These are phyloP conservation scores for Garra rufa DNA, from an alignment of 2,113 vertebrate species.

Conservation along the genomic window DNA sequence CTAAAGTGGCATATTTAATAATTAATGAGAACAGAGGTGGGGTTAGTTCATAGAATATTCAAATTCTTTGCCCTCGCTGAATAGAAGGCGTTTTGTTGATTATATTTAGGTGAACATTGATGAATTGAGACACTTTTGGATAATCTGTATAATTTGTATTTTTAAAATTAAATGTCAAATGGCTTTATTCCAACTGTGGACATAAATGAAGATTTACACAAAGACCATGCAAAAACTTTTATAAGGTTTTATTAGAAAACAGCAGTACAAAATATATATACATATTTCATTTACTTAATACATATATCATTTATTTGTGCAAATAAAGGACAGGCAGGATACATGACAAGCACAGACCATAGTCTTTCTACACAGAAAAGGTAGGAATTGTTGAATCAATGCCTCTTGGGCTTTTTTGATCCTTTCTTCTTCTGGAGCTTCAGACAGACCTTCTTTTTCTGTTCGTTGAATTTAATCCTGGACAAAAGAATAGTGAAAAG, in stretches of 20 bases:
- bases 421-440: background rate
- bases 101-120: background rate
- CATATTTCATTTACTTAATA: background rate
- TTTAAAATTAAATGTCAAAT: background rate
- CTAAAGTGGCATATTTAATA: slow-evolving; percentile 59
- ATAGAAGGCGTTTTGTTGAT: background rate
- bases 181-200: background rate
- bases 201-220: background rate
- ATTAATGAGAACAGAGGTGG: slow-evolving; percentile 65
- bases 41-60: slow-evolving; percentile 66
- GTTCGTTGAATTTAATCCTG: slow-evolving; percentile 35
- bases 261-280: background rate
- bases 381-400: background rate
- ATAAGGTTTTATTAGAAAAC: background rate
- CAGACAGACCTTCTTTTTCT: slow-evolving; percentile 33
- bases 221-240: background rate
- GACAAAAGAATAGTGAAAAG: slow-evolving; percentile 22
- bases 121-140: background rate
- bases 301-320: background rate
- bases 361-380: background rate
- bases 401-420: background rate
- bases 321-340: background rate
- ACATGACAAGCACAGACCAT: background rate
- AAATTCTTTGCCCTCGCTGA: background rate
- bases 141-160: background rate